phyloP scores from a whole-genome alignment of 2,888 invertebrate species.

The Eutolmus rufibarbis region DNA sequence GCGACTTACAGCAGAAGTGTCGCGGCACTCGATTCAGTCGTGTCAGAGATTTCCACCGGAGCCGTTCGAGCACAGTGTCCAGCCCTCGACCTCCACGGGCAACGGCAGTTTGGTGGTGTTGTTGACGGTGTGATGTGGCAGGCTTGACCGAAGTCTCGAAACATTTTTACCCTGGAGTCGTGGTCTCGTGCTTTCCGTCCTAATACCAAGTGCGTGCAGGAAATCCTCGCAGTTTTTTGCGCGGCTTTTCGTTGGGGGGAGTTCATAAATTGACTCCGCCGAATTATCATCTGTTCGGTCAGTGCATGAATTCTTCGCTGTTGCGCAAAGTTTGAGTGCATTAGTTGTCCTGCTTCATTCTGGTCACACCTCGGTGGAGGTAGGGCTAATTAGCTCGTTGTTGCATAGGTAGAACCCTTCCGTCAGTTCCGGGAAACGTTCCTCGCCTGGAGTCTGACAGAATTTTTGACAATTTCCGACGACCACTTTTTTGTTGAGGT shows the following conservation, averaged over 20 bases:
- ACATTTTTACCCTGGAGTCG: background rate
- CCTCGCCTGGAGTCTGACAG: background rate
- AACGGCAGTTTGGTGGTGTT: background rate
- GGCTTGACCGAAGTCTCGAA: background rate
- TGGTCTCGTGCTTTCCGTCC: background rate
- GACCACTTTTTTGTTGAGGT: background rate
- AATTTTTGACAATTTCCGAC: background rate
- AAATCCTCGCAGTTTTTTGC: background rate
- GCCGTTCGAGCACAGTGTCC: background rate
- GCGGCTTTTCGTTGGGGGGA: background rate
- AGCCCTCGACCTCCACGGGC: background rate
- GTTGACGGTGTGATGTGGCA: constrained; percentile 13
- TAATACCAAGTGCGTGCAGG: background rate
- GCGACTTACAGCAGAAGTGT: background rate
- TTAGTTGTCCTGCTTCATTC: background rate
- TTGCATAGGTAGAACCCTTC: background rate
- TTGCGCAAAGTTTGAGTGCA: background rate
- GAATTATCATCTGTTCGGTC: constrained; percentile 14
- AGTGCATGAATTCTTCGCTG: background rate
- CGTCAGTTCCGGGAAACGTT: background rate
- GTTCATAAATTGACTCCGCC: background rate
- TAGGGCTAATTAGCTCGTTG: background rate
- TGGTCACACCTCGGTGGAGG: background rate
- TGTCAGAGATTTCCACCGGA: constrained; percentile 41
- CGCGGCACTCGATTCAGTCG: constrained; percentile 23